Conservation (phyloP, 1,140 invertebrate species). For the Trinorchestia longiramus region DNA sequence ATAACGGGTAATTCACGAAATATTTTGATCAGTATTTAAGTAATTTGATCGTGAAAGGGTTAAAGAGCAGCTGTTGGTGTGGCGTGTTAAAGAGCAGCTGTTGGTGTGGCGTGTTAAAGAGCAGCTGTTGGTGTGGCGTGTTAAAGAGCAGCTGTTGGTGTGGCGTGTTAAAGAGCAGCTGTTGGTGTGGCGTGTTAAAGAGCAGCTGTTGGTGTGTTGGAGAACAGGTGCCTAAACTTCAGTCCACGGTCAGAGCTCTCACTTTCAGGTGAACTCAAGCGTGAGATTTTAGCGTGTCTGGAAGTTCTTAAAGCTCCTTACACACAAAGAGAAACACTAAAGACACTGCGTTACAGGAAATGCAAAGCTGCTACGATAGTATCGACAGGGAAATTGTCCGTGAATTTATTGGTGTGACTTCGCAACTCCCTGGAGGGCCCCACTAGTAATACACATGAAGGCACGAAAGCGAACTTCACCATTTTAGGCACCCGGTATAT, state of each 20-base stretch:
- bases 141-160: neutral
- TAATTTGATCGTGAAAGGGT: too few species aligned
- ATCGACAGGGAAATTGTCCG: neutral
- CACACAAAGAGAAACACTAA: constrained; percentile 33
- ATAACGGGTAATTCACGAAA: too few species aligned
- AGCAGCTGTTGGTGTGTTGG: neutral
- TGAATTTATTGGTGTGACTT: neutral
- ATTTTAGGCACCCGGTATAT: too few species aligned
- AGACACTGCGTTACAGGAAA: neutral
- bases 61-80: neutral
- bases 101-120: neutral
- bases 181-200: neutral
- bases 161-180: neutral
- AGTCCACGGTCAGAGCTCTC: constrained; percentile 3
- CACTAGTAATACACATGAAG: neutral
- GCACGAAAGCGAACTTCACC: too few species aligned
- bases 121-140: neutral
- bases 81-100: neutral
- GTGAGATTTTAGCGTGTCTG: constrained; percentile 42
- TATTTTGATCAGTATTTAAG: too few species aligned
- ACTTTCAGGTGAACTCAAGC: constrained; percentile 43
- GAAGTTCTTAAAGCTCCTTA: constrained; percentile 31
- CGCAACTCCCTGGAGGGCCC: neutral
- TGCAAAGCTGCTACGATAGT: neutral
- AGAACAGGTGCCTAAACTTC: neutral